Evolutionary conservation across 2,797 vertebrate species (phyloP), one percentile per base, ranked within the genome.

Genomic region (Etheostoma nigrum): DNA sequence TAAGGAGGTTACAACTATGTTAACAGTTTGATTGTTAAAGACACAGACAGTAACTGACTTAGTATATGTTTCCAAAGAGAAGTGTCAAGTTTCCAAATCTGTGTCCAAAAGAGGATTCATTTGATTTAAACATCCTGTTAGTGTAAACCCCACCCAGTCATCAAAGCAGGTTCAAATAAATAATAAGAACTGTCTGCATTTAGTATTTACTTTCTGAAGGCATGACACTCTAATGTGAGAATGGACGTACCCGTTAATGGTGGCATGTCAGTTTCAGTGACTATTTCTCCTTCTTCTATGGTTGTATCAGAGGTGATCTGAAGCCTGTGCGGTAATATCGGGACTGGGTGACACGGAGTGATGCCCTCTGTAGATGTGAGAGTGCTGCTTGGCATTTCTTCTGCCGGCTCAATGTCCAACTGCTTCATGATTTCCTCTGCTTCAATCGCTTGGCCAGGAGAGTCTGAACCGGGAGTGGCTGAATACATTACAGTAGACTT

Each of bases 381-480:
- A 0, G 96, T 97, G 86, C 96, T 97, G 75, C 97, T 97, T 5
- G 96, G 96, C 59, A 96, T 97, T 91, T 98, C 98, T 60, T 98
- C 97, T 40, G 96, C 97, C 82, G 96, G 97, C 69, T 99, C 97
- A 77, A 99, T 97, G 76, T 99, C 98, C 82, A 99, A 96, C 90
- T 99, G 97, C 74, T 98, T 99, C 68, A 99, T 97, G 73, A 99
- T 97, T 81, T 99, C 98, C 92, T 99, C 98, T 0, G 98, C 98
- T 76, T 99, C 97, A 76, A 99, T 93, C 0, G 97, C 97, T 90
- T 99, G 98, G 55, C 97, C 98, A 0, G 97, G 97, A 19, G 97
- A 99, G 89, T 99, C 97, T 0, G 97, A 98, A 77, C 97, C 98
- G 42, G 96, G 96, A 2, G 96, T 97, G 84, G 96, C 97, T 97